These are phyloP conservation scores for Orestias chungarensis DNA, from an alignment of 2,797 vertebrate species.

Conservation along the genomic window DNA sequence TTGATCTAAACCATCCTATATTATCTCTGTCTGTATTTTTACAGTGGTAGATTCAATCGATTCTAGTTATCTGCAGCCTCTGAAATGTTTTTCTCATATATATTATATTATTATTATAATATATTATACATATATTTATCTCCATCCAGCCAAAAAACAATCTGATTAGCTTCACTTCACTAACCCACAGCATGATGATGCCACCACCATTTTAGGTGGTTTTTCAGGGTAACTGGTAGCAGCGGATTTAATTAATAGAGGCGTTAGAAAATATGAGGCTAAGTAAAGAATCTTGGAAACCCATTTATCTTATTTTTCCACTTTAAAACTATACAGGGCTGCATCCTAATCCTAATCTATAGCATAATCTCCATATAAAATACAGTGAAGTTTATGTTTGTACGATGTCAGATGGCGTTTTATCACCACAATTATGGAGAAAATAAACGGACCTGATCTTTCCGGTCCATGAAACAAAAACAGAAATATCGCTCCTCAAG, in stretches of 20 bases:
- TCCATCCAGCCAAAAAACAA: background rate
- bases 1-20: background rate
- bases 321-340: background rate
- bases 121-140: background rate
- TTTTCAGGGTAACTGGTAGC: background rate
- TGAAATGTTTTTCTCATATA: no score
- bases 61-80: no score
- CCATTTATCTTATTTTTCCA: background rate
- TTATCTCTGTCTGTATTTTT: background rate
- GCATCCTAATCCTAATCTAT: background rate
- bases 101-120: no score
- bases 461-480: background rate
- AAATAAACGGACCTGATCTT: slow-evolving; percentile 8
- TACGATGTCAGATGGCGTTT: background rate
- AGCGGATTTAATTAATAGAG: background rate
- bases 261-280: no score
- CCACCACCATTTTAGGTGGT: background rate
- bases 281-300: background rate
- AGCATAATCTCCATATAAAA: background rate
- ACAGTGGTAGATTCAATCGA: no score
- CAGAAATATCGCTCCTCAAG: background rate
- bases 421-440: slow-evolving; percentile 56
- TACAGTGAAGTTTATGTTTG: background rate
- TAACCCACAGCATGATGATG: slow-evolving; percentile 3
- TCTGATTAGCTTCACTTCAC: background rate